These are phyloP conservation scores for Rhineura floridana DNA, from an alignment of 2,113 vertebrate genomes.

Conservation along the genomic window DNA sequence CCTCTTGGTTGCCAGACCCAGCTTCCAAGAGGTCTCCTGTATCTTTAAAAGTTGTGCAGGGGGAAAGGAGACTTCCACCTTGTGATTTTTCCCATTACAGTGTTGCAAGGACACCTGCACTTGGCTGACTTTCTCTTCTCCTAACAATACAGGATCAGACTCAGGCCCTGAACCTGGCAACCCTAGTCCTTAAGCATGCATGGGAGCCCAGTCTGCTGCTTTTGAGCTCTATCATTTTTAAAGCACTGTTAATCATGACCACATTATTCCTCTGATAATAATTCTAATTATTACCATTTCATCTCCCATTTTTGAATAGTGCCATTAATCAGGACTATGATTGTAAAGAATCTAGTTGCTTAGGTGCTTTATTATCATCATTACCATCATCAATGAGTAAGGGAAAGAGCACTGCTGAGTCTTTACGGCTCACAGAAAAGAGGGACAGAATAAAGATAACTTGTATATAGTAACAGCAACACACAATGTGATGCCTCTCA, in stretches of 20 bases:
- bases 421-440: background rate
- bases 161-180: too few species aligned
- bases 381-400: background rate
- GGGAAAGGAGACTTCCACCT: too few species aligned
- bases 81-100: too few species aligned
- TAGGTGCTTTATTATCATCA: background rate
- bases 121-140: too few species aligned
- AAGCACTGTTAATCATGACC: background rate
- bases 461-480: background rate
- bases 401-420: background rate
- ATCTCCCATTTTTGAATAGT: background rate
- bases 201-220: background rate
- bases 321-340: background rate
- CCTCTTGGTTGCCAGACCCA: too few species aligned
- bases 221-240: background rate
- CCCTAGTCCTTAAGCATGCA: too few species aligned
- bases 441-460: fast-evolving
- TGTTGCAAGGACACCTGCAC: too few species aligned
- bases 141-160: too few species aligned
- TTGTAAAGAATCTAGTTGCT: background rate
- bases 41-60: too few species aligned
- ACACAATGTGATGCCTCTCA: too few species aligned
- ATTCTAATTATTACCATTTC: background rate
- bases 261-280: background rate
- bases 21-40: too few species aligned